A percentile compares a stretch with the other conserved stretches of the same genome.
Evolutionary conservation across 2,888 invertebrate genomes (phyloP).

Genomic region (Oligia fasciuncula): DNA sequence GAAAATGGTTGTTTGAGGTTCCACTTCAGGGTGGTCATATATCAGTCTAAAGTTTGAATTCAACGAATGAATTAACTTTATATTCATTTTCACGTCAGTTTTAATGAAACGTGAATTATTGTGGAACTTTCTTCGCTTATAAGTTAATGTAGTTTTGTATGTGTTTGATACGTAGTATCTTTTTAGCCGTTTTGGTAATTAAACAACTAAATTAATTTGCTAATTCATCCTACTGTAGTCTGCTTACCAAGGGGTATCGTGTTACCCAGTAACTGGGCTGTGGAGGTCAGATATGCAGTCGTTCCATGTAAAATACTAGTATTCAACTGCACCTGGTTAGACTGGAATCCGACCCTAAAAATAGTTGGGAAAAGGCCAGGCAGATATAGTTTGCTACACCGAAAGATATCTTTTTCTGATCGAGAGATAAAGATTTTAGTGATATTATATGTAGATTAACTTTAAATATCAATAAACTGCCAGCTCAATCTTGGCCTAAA

Average conservation of each 20-base stretch:
- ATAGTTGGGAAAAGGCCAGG: neutral
- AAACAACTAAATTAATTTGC: neutral
- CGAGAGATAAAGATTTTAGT: neutral
- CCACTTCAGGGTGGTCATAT: conserved; percentile 79
- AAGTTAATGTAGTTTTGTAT: conserved; percentile 45
- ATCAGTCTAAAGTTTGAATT: conserved; percentile 84
- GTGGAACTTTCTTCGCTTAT: conserved; percentile 72
- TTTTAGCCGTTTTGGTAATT: neutral
- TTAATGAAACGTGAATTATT: conserved; percentile 83
- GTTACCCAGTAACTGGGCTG: neutral
- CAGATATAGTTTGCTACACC: neutral
- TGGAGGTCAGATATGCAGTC: no score
- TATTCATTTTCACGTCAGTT: conserved; percentile 80
- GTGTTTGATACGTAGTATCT: conserved; percentile 13
- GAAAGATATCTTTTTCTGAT: neutral
- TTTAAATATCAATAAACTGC: neutral
- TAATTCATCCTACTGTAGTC: neutral
- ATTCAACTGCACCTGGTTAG: neutral
- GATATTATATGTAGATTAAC: neutral
- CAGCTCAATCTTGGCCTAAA: neutral
- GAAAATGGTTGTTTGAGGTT: conserved; percentile 68
- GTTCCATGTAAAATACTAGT: no score
- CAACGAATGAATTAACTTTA: conserved; percentile 82
- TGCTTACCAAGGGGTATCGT: neutral
- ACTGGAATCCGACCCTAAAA: neutral